Evolutionary conservation across 2,113 vertebrate genomes (phyloP), one percentile per base, ranked within the genome.

Genomic region (Telmatochromis bifrenatus): DNA sequence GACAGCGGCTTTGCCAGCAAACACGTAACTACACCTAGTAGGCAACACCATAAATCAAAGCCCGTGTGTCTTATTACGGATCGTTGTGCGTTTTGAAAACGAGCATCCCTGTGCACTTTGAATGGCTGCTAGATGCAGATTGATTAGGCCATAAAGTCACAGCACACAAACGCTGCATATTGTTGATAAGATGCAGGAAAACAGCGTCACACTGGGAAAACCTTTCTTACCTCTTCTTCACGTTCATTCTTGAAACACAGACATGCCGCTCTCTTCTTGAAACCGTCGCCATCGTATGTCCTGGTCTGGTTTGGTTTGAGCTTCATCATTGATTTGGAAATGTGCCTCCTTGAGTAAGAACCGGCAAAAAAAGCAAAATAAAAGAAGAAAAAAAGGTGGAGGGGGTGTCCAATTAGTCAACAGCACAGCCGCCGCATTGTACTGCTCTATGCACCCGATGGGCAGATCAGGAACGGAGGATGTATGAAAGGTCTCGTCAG

Each of bases 301-400:
- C 98, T 97, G 89, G 98, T 99, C 97, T 99, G 98, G 96, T 98
- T 99, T 91, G 97, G 98, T 96, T 99, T 99, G 91, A 99, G 97
- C 97, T 99, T 99, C 98, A 99, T 99, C 95, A 94, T 97, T 82
- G 53, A 10, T 87, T 23, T 49, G 13, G 31, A 54, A 17, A 26
- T 51, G 15, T 37, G 54, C 23, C 79, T 84, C 87, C 73, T 54
- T 60, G 26, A 65, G 39, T 13, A 28, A 81, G 56, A 92, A 82
- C 85, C 87, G 85, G 86, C 45, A 87, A 58, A 87, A 58, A 35
- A 7, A 5, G 12, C 2, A 5, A 70, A 42, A 70, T 19, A 42
- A 70, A 70, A 70, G 62, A 21, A 39, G 17, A 70, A 73, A 45
- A 45, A 73, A 45, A 73, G 21, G 68, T 73, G 39, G 37, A 68